Conservation (phyloP, 64 coral and sea anemone species). For the Anthopleura sola region DNA sequence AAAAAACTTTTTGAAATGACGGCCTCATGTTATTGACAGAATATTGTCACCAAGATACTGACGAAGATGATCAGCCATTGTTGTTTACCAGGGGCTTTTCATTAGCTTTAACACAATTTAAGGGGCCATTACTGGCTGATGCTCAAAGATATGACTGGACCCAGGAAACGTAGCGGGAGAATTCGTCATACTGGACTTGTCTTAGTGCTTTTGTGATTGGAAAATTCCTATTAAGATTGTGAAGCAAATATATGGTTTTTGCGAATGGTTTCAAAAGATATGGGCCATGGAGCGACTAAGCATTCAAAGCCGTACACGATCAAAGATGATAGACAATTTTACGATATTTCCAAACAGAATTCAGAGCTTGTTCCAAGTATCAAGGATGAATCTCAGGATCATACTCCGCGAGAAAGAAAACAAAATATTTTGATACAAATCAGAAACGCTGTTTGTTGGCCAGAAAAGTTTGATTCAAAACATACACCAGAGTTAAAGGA, state of each 20-base stretch:
- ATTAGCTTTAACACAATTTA: no score
- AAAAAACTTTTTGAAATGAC: background rate
- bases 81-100: background rate
- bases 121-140: no score
- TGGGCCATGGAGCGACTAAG: background rate
- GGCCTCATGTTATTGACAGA: background rate
- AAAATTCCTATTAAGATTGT: no score
- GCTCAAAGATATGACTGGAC: no score
- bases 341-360: background rate
- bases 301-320: background rate
- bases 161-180: no score
- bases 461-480: slow-evolving; percentile 3
- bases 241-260: background rate
- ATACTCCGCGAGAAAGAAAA: background rate
- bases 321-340: background rate
- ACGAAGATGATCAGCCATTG: background rate
- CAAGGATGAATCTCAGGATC: background rate
- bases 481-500: slow-evolving; percentile 19
- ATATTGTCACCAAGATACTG: background rate
- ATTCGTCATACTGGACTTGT: no score
- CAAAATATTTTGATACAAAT: background rate
- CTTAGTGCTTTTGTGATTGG: no score
- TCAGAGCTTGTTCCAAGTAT: background rate
- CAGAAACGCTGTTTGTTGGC: slow-evolving; percentile 13
- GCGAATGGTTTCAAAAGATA: background rate